A percentile compares a stretch with the other conserved stretches of the same genome.
Evolutionary conservation across 2,888 invertebrate species (phyloP).

Genomic region (Dryomyza anilis): DNA sequence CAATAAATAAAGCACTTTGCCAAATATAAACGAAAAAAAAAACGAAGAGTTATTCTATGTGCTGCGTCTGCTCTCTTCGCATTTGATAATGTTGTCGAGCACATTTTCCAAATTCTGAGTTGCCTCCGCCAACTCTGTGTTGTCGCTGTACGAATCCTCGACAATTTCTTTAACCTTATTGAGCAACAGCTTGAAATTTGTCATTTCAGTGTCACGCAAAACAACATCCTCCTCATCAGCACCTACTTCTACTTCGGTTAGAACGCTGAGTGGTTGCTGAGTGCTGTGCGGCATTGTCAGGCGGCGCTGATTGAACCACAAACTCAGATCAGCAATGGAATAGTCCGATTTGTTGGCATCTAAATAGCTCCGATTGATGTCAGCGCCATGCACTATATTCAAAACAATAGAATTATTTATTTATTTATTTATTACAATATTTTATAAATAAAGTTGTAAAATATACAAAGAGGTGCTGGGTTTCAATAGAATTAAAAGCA

Average conservation of each 20-base stretch:
- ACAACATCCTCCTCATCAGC: conserved; percentile 33
- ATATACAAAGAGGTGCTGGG: too few relatives aligned
- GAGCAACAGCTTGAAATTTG: conserved; percentile 55
- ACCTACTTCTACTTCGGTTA: conserved; percentile 28
- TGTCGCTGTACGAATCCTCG: conserved; percentile 60
- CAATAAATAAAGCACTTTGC: background rate
- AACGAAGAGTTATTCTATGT: conserved; percentile 5
- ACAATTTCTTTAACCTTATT: conserved; percentile 60
- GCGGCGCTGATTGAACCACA: conserved; percentile 55
- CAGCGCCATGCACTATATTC: conserved; percentile 56
- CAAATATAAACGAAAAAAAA: background rate
- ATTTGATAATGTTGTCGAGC: conserved; percentile 56
- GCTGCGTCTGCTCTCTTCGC: conserved; percentile 53
- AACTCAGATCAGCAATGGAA: conserved; percentile 56
- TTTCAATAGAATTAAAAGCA: background rate
- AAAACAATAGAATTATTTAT: background rate
- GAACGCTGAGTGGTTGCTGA: conserved; percentile 23
- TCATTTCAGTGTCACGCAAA: conserved; percentile 56
- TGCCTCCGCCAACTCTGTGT: conserved; percentile 57
- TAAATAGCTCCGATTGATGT: conserved; percentile 58
- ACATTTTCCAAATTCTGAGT: conserved; percentile 59
- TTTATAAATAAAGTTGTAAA: too few relatives aligned
- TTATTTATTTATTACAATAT: background rate
- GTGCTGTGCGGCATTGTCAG: conserved; percentile 30
- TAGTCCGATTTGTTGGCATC: conserved; percentile 60